Percentiles rank a stretch among this genome's conserved stretches.
These are phyloP conservation scores for Cynodonichthys magdalenae DNA, from an alignment of 2,797 vertebrate genomes.

Conservation along the genomic window DNA sequence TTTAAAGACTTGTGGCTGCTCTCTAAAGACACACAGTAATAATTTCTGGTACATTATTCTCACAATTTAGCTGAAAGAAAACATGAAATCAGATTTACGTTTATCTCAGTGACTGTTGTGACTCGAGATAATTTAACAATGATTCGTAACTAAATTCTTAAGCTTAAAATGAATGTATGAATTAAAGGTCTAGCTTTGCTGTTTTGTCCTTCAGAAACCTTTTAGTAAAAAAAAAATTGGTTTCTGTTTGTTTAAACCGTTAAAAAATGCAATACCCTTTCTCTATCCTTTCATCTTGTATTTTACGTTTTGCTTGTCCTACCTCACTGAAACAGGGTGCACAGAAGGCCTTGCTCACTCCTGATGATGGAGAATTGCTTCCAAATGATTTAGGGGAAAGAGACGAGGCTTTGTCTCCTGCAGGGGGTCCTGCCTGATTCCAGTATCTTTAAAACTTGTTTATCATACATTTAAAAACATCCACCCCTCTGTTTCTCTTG, in stretches of 20 bases:
- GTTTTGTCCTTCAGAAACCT: not conserved
- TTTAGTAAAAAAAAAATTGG: not conserved
- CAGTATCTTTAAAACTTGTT: conserved; percentile 58
- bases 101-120: too few species aligned
- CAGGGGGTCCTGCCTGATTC: conserved; percentile 45
- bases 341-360: conserved; percentile 34
- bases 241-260: conserved; percentile 2
- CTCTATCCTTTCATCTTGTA: not conserved
- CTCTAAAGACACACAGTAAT: too few species aligned
- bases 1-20: too few species aligned
- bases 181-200: not conserved
- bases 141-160: too few species aligned
- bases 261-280: not conserved
- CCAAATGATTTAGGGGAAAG: conserved; percentile 62
- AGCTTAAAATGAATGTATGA: too few species aligned
- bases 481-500: not conserved
- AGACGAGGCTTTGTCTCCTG: conserved; percentile 36
- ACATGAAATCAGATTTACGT: too few species aligned
- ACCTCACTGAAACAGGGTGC: conserved; percentile 36
- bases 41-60: too few species aligned
- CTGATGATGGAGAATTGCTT: conserved; percentile 60
- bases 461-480: not conserved
- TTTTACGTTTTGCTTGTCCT: conserved; percentile 18
- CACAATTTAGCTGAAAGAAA: too few species aligned
- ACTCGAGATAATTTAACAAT: too few species aligned